Base-by-base conservation (phyloP, 2,888 invertebrate genomes). In the Callimorpha dominula region DNA sequence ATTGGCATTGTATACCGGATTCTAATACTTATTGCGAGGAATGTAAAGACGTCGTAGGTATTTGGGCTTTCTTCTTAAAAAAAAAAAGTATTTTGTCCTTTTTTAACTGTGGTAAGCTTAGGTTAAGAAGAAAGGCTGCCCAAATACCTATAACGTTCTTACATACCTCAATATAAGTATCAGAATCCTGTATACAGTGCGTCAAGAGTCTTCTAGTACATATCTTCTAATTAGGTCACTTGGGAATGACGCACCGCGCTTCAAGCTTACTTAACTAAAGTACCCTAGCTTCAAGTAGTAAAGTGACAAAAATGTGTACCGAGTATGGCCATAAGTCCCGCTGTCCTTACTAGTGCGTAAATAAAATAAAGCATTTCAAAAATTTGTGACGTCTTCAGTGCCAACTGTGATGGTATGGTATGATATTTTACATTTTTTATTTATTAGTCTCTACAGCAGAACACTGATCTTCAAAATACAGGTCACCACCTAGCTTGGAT, bases 171-270 rank as follows among this genome's bases (percentile, higher is more conserved):
- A 60, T 31, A 20, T 4, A 57, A 20, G 6, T 31, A 60, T 14
- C 31, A 14, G 20, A 31, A 14, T 14, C 6, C 31, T 2, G 31
- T 15, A 31, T 31, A 60, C 20, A 60, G 57, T 12, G 12, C 31
- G 31, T 60, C 60, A 11, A 31, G 7, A 60, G 12, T 20, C 57
- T 57, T 12, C 20, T 1, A 31, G 20, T 20, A 46, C 43, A 8
- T 31, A n/a, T 31, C 71, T 68, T 70, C 65, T 77, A 76, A 85
- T 68, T 81, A 71, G 83, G 82, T 84, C 85, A 85, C 77, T 85
- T 70, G 70, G 74, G 72, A 76, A 79, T 79, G 77, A 80, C 83
- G 79, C 72, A 77, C 73, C 72, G 64, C 73, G 62, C 42, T 63
- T 78, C 70, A 57, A 78, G 79, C 20, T 57, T 12, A 60, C 60